Percentiles rank a stretch among this genome's conserved stretches.
phyloP scores from a whole-genome alignment of 2,113 vertebrate species.

The Pycnonotus jocosus region DNA sequence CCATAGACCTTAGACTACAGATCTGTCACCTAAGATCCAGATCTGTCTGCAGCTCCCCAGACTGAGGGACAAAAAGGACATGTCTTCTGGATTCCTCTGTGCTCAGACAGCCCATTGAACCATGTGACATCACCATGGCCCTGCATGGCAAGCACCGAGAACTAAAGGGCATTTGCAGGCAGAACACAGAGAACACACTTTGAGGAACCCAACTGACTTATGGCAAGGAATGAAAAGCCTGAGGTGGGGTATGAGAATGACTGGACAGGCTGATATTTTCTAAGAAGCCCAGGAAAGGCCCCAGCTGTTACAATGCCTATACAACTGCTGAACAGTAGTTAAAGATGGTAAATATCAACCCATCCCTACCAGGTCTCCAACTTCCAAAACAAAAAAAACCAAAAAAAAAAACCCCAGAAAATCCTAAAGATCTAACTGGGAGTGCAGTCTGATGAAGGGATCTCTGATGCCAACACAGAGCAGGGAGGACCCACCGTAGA shows the following conservation, averaged over 20 bases:
- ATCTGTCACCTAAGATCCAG: not conserved
- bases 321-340: not conserved
- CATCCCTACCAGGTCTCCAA: not conserved
- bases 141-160: rapidly evolving
- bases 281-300: not conserved
- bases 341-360: not conserved
- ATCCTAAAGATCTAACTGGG: not conserved
- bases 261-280: not conserved
- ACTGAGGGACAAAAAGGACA: not conserved
- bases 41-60: not conserved
- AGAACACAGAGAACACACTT: rapidly evolving
- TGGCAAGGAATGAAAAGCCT: not conserved
- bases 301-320: not conserved
- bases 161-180: not conserved
- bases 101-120: not conserved
- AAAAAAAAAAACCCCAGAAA: not conserved
- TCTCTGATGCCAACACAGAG: not conserved
- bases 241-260: not conserved
- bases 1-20: not conserved
- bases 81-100: not conserved
- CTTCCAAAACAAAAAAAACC: not conserved
- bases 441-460: not conserved
- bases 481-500: slow-evolving; percentile 63
- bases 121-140: rapidly evolving
- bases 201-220: not conserved